Evolutionary conservation across 1,140 invertebrate species (phyloP), one percentile per base, ranked within the genome.

Genomic region (Zaprionus nigranus): DNA sequence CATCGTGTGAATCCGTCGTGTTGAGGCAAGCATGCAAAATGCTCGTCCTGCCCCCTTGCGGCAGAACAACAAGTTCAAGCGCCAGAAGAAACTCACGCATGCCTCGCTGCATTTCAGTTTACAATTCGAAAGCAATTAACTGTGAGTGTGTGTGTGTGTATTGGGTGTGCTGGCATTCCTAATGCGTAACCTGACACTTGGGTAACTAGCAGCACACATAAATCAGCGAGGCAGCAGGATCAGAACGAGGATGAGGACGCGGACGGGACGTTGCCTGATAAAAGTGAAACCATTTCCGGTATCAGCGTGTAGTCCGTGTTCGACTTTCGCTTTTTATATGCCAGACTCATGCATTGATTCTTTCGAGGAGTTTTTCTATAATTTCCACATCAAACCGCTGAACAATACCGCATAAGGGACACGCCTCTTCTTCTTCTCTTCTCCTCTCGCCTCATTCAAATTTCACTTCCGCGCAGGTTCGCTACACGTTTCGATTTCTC

Each of bases 261-360:
- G 28, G 38, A 49, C 40, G 63, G 69, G 30, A 73, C 60, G 15
- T 70, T 63, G 73, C 69, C 81, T 63, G 78, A 81, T 90, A 90
- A 90, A 85, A 88, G 85, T 88, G 79, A 90, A 88, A 90, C 85
- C 85, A 88, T 90, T 88, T 88, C 85, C 85, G 85, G 85, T 84
- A 79, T 82, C 84, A 88, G 81, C 85, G 85, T 88, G 84, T 40
- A 75, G 81, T 90, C 84, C 85, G 46, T 46, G 40, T 75, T 63
- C 85, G 79, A 90, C 81, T 88, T 88, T 88, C 85, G 68, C 58
- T 88, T 88, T 90, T 51, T 51, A 51, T 51, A 13, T 22, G 6
- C 17, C 17, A 5, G 17, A 22, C 17, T 20, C 17, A 49, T 22
- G 12, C 46, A 24, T 24, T 51, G 20, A 51, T 24, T 13, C 46